Evolutionary conservation across 2,888 invertebrate genomes (phyloP), one percentile per base, ranked within the genome.

Genomic region (Drosophila borborema): DNA sequence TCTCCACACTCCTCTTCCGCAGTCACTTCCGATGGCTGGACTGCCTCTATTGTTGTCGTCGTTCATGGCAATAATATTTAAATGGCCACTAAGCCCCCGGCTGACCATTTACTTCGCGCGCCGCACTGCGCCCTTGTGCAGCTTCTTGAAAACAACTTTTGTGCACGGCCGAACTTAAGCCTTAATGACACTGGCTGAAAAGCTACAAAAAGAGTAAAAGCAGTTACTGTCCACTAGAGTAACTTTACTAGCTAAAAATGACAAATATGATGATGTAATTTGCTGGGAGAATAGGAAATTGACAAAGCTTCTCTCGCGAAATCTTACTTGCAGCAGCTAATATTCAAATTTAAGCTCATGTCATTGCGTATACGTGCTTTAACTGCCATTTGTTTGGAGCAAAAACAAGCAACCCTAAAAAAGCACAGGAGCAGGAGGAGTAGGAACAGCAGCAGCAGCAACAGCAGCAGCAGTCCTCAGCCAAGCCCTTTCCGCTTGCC

Each of bases 21-120:
- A 38, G 16, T 46, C 61, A 45, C 54, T 69, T 66, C 61, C 56
- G 41, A 34, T 36, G 16, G 41, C 38, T 28, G 43, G 36, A n/a
- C 67, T 51, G 54, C 34, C 66, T 66, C 83, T 63, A 60, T 84
- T 82, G 86, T 78, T 66, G 82, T 65, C 67, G 84, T 80, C 64
- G 82, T 82, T 74, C 86, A 74, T 86, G 72, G 86, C 81, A 88
- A 87, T 84, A 87, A 75, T 80, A 87, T 88, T 88, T 84, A 85
- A 87, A 82, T 83, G 71, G 73, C 71, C 56, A 72, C 62, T 62
- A 71, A 71, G 61, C 43, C 45, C 23, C 46, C 64, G 64, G 63
- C 59, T 55, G 51, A 23, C 34, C 20, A 38, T 43, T 56, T 53
- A 18, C 40, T 51, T 8, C 6, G n/a, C 20, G 7, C 14, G 0